These are phyloP conservation scores for Sebastes variabilis DNA, from an alignment of 2,797 vertebrate species.

Conservation along the genomic window DNA sequence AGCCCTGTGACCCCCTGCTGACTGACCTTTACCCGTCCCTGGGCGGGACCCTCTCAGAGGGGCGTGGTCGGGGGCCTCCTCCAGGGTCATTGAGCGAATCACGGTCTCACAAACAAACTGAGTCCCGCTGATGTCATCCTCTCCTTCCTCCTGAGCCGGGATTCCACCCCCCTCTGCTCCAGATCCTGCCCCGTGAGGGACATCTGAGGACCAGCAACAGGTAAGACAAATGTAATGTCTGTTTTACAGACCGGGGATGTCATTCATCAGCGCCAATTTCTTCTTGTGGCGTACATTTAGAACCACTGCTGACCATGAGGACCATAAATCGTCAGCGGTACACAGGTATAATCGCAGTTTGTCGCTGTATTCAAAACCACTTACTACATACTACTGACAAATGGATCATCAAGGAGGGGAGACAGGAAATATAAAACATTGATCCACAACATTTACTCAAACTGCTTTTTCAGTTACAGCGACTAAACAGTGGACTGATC, in stretches of 20 bases:
- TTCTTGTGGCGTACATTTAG: neutral
- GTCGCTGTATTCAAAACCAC: no score
- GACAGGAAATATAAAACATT: no score
- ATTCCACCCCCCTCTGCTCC: constrained; percentile 73
- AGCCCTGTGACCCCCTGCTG: neutral
- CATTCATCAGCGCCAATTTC: neutral
- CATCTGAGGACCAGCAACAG: constrained; percentile 64
- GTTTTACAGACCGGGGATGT: neutral
- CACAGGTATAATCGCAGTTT: neutral
- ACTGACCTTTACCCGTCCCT: constrained; percentile 73
- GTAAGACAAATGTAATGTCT: neutral
- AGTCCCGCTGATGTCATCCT: constrained; percentile 91
- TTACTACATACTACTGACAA: no score
- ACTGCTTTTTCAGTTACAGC: no score
- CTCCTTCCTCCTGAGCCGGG: constrained; percentile 87
- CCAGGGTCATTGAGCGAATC: constrained; percentile 91
- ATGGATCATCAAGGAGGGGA: no score
- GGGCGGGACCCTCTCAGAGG: constrained; percentile 78
- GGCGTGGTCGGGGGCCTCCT: constrained; percentile 89
- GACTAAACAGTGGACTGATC: no score
- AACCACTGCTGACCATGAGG: neutral
- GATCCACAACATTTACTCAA: no score
- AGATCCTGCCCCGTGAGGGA: constrained; percentile 51
- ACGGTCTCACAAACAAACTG: constrained; percentile 96
- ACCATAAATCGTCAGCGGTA: neutral